Conservation (phyloP, 2,113 vertebrate genomes). For the Potamarius usumacintae region DNA sequence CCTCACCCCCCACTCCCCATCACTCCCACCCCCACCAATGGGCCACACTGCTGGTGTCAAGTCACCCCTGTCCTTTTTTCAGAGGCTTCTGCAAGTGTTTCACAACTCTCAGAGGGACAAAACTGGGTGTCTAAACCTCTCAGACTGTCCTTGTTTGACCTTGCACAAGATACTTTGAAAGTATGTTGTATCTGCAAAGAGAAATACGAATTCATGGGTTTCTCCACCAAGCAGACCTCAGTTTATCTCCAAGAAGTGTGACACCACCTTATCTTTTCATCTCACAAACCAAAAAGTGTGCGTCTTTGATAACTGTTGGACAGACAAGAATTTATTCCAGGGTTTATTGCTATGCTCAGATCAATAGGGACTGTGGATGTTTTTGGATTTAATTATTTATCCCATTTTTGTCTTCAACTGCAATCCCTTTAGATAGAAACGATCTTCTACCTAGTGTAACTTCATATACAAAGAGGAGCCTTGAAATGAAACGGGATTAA, state of each 20-base stretch:
- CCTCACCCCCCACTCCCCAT: slow-evolving; percentile 55
- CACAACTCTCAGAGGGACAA: slow-evolving; percentile 5
- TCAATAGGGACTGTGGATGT: slow-evolving; percentile 65
- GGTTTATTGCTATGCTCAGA: slow-evolving; percentile 67
- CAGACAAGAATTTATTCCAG: slow-evolving; percentile 66
- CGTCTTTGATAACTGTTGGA: slow-evolving; percentile 58
- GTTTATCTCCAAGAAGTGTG: not conserved
- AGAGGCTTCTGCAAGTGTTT: slow-evolving; percentile 1
- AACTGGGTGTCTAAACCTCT: not conserved
- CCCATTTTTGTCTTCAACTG: slow-evolving; percentile 60
- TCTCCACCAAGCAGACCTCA: no score
- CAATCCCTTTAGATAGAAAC: slow-evolving; percentile 51
- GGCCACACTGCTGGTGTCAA: not conserved
- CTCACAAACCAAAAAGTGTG: not conserved
- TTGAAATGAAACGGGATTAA: not conserved
- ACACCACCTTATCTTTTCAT: not conserved
- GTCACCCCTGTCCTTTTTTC: slow-evolving; percentile 21
- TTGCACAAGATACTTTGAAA: slow-evolving; percentile 8
- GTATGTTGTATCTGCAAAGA: not conserved
- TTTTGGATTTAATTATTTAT: slow-evolving; percentile 67
- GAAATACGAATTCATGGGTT: no score
- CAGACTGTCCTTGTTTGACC: slow-evolving; percentile 16
- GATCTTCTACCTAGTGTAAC: no score
- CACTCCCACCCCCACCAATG: slow-evolving; percentile 55
- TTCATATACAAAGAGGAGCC: not conserved